These are phyloP conservation scores for Drosophila kambysellisi DNA, from an alignment of 2,888 invertebrate species.

Conservation along the genomic window DNA sequence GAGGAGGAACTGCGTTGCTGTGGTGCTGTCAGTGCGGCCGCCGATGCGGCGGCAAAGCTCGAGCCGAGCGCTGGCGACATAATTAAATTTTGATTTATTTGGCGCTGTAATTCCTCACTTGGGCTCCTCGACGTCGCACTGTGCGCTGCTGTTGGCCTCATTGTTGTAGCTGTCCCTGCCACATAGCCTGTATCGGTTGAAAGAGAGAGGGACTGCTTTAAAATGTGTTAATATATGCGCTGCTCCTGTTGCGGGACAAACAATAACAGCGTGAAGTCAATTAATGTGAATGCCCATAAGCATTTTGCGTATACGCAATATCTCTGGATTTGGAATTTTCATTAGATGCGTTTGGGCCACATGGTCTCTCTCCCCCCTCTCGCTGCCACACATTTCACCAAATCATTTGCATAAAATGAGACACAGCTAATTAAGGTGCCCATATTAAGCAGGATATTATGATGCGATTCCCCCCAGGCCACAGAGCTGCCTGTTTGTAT, in stretches of 20 bases:
- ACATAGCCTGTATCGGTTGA: slow-evolving; percentile 45
- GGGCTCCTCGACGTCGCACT: slow-evolving; percentile 39
- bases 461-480: slow-evolving; percentile 10
- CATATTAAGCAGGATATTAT: slow-evolving; percentile 31
- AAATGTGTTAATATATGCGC: slow-evolving; percentile 78
- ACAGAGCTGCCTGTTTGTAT: background rate
- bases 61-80: slow-evolving; percentile 72
- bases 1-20: slow-evolving; percentile 9
- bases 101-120: slow-evolving; percentile 75
- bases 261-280: slow-evolving; percentile 81
- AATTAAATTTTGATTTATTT: slow-evolving; percentile 85
- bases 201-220: slow-evolving; percentile 42
- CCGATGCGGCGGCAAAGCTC: slow-evolving; percentile 57
- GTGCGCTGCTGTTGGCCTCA: slow-evolving; percentile 34
- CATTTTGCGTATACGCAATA: slow-evolving; percentile 71
- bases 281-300: slow-evolving; percentile 72
- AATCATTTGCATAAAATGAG: slow-evolving; percentile 62
- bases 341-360: slow-evolving; percentile 49
- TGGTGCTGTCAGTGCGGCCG: slow-evolving; percentile 56
- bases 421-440: slow-evolving; percentile 64
- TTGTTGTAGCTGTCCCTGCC: slow-evolving; percentile 43
- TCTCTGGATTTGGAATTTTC: slow-evolving; percentile 53
- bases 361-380: background rate
- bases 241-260: slow-evolving; percentile 60
- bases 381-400: background rate